A percentile compares a stretch with the other conserved stretches of the same genome.
phyloP scores from a whole-genome alignment of 1,140 invertebrate species.

The Oedothorax gibbosus region DNA sequence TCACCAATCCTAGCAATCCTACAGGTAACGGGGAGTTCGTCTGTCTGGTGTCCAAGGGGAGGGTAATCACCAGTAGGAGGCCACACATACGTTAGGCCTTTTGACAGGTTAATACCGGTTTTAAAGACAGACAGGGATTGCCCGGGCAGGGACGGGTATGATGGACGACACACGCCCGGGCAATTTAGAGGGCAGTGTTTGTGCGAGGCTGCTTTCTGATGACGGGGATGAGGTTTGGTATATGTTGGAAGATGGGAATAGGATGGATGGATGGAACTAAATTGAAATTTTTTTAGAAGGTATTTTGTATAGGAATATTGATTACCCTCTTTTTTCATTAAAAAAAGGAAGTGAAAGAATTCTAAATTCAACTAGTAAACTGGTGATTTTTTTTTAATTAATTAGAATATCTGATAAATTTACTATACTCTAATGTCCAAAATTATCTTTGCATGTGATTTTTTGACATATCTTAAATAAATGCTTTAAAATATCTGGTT shows the following conservation, averaged over 20 bases:
- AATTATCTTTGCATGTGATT: too few relatives aligned
- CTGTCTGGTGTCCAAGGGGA: constrained; percentile 32
- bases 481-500: too few relatives aligned
- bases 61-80: constrained; percentile 50
- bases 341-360: too few relatives aligned
- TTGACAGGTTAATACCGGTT: constrained; percentile 54
- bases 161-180: constrained; percentile 53
- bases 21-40: constrained; percentile 31
- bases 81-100: constrained; percentile 41
- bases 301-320: too few relatives aligned
- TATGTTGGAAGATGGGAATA: not conserved
- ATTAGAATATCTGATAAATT: too few relatives aligned
- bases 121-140: constrained; percentile 50
- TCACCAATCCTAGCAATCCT: too few relatives aligned
- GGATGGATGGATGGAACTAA: not conserved
- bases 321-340: too few relatives aligned
- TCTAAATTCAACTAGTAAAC: too few relatives aligned
- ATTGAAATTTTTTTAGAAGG: not conserved
- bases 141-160: constrained; percentile 30
- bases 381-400: too few relatives aligned
- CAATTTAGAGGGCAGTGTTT: constrained; percentile 42
- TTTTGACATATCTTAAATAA: too few relatives aligned
- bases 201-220: not conserved
- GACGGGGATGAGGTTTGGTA: not conserved
- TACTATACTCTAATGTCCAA: too few relatives aligned